phyloP scores from a whole-genome alignment of 2,888 invertebrate genomes.

The Andrena fulva region DNA sequence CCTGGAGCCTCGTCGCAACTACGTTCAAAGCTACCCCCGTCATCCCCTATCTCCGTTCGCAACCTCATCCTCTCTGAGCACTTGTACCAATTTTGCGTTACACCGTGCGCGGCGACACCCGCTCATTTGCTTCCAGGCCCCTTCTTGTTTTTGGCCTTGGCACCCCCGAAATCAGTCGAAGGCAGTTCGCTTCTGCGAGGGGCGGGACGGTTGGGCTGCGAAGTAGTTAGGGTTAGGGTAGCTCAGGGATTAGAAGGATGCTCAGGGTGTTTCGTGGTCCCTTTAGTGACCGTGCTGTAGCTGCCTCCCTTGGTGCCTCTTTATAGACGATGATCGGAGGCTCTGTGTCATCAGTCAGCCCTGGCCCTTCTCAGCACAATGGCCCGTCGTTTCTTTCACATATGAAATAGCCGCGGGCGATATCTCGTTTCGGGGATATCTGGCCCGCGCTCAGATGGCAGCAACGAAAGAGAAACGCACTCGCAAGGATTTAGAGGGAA shows the following conservation, averaged over 20 bases:
- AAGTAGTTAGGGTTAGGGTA: background rate
- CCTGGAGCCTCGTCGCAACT: conserved; percentile 2
- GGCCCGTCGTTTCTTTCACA: conserved; percentile 69
- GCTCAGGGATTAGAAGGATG: background rate
- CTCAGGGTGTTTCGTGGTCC: background rate
- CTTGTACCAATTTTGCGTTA: conserved; percentile 31
- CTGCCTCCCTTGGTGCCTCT: conserved; percentile 31
- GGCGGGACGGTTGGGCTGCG: too few relatives aligned
- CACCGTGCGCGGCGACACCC: background rate
- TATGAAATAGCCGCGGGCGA: conserved; percentile 77
- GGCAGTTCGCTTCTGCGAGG: too few relatives aligned
- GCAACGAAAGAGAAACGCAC: conserved; percentile 39
- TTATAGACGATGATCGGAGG: conserved; percentile 53
- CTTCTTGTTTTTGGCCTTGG: too few relatives aligned
- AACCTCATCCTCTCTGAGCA: background rate
- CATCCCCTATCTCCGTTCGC: background rate
- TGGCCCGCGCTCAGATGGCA: conserved; percentile 10
- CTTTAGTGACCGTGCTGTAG: background rate
- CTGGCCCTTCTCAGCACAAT: conserved; percentile 65
- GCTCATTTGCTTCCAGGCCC: too few relatives aligned
- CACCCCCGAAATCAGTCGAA: too few relatives aligned
- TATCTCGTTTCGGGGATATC: conserved; percentile 72
- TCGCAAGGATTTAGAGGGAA: conserved; percentile 32
- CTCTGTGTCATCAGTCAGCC: conserved; percentile 35
- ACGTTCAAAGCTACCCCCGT: background rate